Base-by-base conservation (phyloP, 1,140 invertebrate species). In the Lepidurus couesii region DNA sequence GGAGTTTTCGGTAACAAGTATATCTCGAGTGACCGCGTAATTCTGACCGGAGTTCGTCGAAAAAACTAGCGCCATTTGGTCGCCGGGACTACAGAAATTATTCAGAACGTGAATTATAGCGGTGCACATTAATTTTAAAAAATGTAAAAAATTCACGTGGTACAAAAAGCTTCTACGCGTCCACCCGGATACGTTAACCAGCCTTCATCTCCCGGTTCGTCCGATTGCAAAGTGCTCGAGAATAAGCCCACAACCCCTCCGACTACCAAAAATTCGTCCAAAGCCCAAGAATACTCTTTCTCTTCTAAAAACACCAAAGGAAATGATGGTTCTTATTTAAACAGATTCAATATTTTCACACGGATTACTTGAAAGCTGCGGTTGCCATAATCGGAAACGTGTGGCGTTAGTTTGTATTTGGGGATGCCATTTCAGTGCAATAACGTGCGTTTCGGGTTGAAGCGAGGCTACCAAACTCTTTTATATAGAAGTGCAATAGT, bases 371-470 rank as follows among this genome's bases (percentile, higher is more conserved):
- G 79, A 83, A 83, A 84, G 84, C 6, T 82, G 80, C 8, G 86
- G 85, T 79, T 87, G 86, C 86, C 86, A 87, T 75, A 87, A 84
- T 42, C 86, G 80, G 75, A 87, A 85, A 42, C 85, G 82, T 21
- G 86, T 87, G 7, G 86, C 82, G 81, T 87, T 87, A n/a, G 83
- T 84, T 65, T 73, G 77, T 10, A 80, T 77, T 24, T 77, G 43
- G 7, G 82, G 80, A 73, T 82, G 79, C 65, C 80, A 79, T 6
- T 73, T 76, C 24, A 84, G 81, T 73, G 81, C 81, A 53, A 82
- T 79, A 47, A 83, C 86, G 80, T 82, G 82, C 21, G 84, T 81
- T 47, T 81, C 77, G 16, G 81, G 79, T 43, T 84, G 82, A 78
- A 84, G 82, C 13, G 80, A 79, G 80, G 84, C 86, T 81, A 86